A percentile compares a stretch with the other conserved stretches of the same genome.
phyloP scores from a whole-genome alignment of 2,113 vertebrate genomes.

The Gallinago undulata region DNA sequence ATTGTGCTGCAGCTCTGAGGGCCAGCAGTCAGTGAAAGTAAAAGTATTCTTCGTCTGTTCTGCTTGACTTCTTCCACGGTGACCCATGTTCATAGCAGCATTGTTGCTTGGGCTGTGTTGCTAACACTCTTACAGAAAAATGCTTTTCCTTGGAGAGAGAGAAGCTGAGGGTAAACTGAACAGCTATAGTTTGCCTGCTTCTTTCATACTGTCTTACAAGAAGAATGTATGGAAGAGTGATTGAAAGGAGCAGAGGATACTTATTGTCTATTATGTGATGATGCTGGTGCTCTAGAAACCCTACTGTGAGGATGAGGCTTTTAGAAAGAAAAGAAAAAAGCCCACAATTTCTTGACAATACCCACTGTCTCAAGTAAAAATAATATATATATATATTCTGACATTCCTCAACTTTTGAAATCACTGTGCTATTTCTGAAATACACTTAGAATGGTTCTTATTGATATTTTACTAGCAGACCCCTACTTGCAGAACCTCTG shows the following conservation, averaged over 20 bases:
- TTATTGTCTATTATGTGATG: not conserved
- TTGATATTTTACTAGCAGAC: not conserved
- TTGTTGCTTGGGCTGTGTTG: not conserved
- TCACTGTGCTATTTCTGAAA: not conserved
- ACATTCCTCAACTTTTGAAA: not conserved
- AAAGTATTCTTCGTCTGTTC: not conserved
- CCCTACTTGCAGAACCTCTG: not conserved
- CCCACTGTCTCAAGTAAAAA: not conserved
- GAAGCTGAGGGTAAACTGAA: not conserved
- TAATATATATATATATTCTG: not conserved
- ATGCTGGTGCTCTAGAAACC: not conserved
- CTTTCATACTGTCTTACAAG: not conserved
- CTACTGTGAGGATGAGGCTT: not conserved
- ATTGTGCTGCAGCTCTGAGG: not conserved
- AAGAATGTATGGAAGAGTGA: not conserved
- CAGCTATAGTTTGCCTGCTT: not conserved
- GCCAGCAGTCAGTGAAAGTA: rapidly evolving
- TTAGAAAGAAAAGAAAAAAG: not conserved
- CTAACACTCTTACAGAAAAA: not conserved
- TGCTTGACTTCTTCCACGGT: not conserved
- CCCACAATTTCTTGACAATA: not conserved
- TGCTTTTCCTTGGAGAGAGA: rapidly evolving
- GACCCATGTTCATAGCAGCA: not conserved
- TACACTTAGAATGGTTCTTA: not conserved
- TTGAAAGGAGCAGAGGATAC: not conserved